Percentiles rank a stretch among this genome's conserved stretches.
These are phyloP conservation scores for Carcina quercana DNA, from an alignment of 2,888 invertebrate genomes.

Conservation along the genomic window DNA sequence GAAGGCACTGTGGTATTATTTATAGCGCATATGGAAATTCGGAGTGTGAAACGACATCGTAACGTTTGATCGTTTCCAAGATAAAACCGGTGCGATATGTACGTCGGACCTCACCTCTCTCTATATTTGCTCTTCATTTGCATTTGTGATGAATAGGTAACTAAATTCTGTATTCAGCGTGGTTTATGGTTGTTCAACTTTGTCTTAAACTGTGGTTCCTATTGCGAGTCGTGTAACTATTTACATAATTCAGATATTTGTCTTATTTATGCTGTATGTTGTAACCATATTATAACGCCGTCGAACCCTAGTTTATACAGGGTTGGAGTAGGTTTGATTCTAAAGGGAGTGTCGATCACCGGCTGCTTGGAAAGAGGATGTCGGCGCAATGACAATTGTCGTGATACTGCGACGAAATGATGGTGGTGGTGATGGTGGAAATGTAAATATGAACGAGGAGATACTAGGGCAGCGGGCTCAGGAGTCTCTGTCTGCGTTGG, in stretches of 20 bases:
- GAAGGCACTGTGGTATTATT: slow-evolving; percentile 45
- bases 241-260: background rate
- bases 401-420: too few relatives aligned
- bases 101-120: slow-evolving; percentile 43
- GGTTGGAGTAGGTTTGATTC: too few relatives aligned
- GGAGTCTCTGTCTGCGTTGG: too few relatives aligned
- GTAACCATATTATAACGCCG: too few relatives aligned
- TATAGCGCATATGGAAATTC: slow-evolving; percentile 51
- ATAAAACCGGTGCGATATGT: slow-evolving; percentile 44
- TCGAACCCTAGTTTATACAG: too few relatives aligned
- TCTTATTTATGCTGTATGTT: too few relatives aligned
- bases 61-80: slow-evolving; percentile 55
- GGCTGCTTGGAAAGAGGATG: too few relatives aligned
- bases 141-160: slow-evolving; percentile 49
- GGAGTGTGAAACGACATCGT: slow-evolving; percentile 48
- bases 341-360: too few relatives aligned
- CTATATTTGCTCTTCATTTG: slow-evolving; percentile 58
- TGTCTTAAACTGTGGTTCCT: background rate
- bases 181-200: background rate
- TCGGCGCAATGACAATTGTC: too few relatives aligned
- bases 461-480: too few relatives aligned
- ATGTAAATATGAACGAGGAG: too few relatives aligned
- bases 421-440: too few relatives aligned
- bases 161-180: background rate
- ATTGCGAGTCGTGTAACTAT: background rate